Base-by-base conservation (phyloP, 2,888 invertebrate species). In the Hyalella azteca region DNA sequence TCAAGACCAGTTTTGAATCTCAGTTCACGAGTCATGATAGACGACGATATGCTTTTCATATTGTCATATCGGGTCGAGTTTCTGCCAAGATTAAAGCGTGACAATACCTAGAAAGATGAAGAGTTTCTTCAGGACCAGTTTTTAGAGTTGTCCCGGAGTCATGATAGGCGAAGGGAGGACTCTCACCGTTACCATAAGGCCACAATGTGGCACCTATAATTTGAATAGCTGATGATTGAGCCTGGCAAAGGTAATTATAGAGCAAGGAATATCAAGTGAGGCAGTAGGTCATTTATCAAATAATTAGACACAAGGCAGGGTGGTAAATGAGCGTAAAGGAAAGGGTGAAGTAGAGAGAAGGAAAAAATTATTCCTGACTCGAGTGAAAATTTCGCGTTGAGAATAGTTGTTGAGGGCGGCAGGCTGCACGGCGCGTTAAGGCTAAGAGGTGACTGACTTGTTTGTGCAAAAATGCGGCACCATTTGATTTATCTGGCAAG, bases 231-330 rank as follows among this genome's bases (percentile, higher is more conserved):
- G 66, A 66, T 66, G 66, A 66, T 66, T 66, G 66, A 66, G 66
- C 66, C n/a, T 66, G 66, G 66, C 66, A 66, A 66, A 39, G 36
- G 66, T 66, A 66, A 66, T 66, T 66, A 66, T 29, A 66, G 66
- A 66, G 66, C 66, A 39, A 11, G 66, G 66, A 66, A 66, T 66
- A 66, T 66, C 66, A 66, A 66, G 66, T 66, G 66, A 66, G 66
- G 66, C 66, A 36, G 66, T 66, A 66, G 66, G 66, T 66, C 66
- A 66, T 66, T 36, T 66, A 66, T 66, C 66, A 66, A 66, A 66
- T 66, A 66, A 66, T 66, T 66, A 66, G 66, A 66, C 66, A 66
- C 66, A 66, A 66, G 66, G 66, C 66, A 66, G 66, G 66, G 66
- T 66, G 66, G 66, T 66, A 66, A 66, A 66, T 66, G 66, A 66